Evolutionary conservation across 2,797 vertebrate species (phyloP).

Genomic region (Pangasius mekongensis): DNA sequence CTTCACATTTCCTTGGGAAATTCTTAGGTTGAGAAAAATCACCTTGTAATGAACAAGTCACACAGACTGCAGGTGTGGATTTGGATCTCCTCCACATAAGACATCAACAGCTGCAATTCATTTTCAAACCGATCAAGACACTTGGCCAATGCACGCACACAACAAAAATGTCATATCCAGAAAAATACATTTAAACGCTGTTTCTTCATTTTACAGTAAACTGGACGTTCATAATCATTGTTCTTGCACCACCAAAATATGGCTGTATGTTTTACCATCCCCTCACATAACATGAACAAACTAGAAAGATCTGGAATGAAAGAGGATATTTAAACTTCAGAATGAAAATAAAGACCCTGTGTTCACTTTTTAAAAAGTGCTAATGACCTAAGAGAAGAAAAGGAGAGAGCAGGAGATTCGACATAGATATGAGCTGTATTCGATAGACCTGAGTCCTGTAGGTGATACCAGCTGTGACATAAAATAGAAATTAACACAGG

Average conservation of each 20-base stretch:
- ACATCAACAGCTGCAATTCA: slow-evolving; percentile 18
- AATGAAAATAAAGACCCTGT: slow-evolving; percentile 52
- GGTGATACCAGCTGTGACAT: background rate
- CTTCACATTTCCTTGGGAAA: slow-evolving; percentile 68
- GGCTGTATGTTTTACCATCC: background rate
- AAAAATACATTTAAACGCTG: slow-evolving; percentile 9
- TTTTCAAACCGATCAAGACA: slow-evolving; percentile 25
- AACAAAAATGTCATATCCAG: slow-evolving; percentile 28
- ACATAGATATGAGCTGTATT: background rate
- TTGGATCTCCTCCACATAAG: slow-evolving; percentile 16
- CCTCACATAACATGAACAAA: slow-evolving; percentile 20
- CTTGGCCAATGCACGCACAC: slow-evolving; percentile 34
- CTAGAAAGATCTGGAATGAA: slow-evolving; percentile 30
- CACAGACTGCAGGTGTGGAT: background rate
- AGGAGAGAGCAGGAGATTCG: background rate
- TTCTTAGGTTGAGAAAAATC: slow-evolving; percentile 39
- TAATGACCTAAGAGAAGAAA: slow-evolving; percentile 25
- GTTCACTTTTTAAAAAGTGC: slow-evolving; percentile 55
- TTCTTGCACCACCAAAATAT: slow-evolving; percentile 13
- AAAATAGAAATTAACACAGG: background rate
- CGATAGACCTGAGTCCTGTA: slow-evolving; percentile 8
- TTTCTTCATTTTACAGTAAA: slow-evolving; percentile 3
- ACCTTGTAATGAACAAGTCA: slow-evolving; percentile 34
- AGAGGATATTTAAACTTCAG: slow-evolving; percentile 35
- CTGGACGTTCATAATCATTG: background rate